These are phyloP conservation scores for Eugnorisma glareosa DNA, from an alignment of 2,888 invertebrate species.

Conservation along the genomic window DNA sequence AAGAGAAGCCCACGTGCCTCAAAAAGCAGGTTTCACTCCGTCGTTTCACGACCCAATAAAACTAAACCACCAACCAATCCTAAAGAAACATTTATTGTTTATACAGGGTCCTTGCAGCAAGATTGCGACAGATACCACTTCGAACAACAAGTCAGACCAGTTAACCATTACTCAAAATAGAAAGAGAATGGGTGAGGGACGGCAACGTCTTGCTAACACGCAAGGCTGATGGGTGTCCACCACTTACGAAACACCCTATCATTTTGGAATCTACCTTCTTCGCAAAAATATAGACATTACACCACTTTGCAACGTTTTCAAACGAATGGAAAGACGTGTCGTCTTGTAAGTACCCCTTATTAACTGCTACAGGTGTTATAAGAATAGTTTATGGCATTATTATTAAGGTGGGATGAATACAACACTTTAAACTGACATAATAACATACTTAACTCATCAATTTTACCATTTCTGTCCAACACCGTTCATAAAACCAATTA, in stretches of 20 bases:
- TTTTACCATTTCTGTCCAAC: slow-evolving; percentile 28
- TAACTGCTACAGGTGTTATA: slow-evolving; percentile 7
- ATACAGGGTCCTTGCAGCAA: slow-evolving; percentile 44
- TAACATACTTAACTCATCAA: slow-evolving; percentile 10
- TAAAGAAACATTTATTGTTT: slow-evolving; percentile 51
- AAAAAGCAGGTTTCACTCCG: slow-evolving; percentile 2
- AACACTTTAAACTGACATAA: slow-evolving; percentile 34
- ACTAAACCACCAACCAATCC: slow-evolving; percentile 8
- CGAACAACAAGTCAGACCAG: slow-evolving; percentile 58
- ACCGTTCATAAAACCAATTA: neutral
- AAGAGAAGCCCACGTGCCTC: slow-evolving; percentile 13
- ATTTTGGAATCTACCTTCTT: slow-evolving; percentile 27
- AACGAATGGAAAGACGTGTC: slow-evolving; percentile 6
- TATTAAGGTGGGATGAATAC: slow-evolving; percentile 13
- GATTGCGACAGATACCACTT: slow-evolving; percentile 61
- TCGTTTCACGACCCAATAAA: slow-evolving; percentile 32
- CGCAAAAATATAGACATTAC: slow-evolving; percentile 25
- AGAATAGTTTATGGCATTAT: slow-evolving; percentile 14
- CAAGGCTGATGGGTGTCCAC: slow-evolving; percentile 44
- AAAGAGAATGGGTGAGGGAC: slow-evolving; percentile 52
- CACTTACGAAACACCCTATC: slow-evolving; percentile 35
- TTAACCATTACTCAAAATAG: slow-evolving; percentile 64
- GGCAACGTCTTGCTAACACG: slow-evolving; percentile 50
- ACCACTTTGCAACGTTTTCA: neutral
- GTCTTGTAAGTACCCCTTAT: slow-evolving; percentile 15